These are phyloP conservation scores for Ammodytes dubius DNA, from an alignment of 2,113 vertebrate species.

Conservation along the genomic window DNA sequence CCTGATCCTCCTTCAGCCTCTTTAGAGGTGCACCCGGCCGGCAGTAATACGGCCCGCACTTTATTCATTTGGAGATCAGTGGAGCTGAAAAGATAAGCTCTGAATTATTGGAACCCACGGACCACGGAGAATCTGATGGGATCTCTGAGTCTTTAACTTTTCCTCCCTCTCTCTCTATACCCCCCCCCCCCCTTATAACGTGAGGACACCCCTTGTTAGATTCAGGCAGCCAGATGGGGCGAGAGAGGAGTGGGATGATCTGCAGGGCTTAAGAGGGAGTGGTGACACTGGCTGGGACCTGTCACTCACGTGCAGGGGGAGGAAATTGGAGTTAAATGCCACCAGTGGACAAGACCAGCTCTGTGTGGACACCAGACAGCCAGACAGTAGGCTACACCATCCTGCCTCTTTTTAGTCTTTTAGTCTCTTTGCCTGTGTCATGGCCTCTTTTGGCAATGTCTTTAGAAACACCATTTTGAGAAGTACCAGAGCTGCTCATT, in stretches of 20 bases:
- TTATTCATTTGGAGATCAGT: conserved; percentile 91
- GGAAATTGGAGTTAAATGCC: conserved; percentile 80
- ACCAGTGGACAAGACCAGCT: conserved; percentile 83
- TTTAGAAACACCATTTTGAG: neutral
- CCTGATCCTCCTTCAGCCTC: conserved; percentile 85
- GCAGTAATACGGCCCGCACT: conserved; percentile 90
- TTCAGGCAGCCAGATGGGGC: conserved; percentile 87
- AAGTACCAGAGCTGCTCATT: neutral
- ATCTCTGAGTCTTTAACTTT: conserved; percentile 76
- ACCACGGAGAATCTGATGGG: conserved; percentile 89
- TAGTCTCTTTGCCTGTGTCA: conserved; percentile 21
- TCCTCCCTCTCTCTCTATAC: conserved; percentile 56
- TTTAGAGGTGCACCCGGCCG: conserved; percentile 90
- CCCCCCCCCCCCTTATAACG: conserved; percentile 57
- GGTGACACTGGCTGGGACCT: conserved; percentile 77
- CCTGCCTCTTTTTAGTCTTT: conserved; percentile 67
- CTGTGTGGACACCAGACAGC: conserved; percentile 81
- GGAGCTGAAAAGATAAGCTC: conserved; percentile 94
- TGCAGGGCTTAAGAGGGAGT: conserved; percentile 60
- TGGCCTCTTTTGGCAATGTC: conserved; percentile 28
- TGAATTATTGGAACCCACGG: conserved; percentile 93
- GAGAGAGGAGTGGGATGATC: conserved; percentile 80
- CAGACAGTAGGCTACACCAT: conserved; percentile 61
- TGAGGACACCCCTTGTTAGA: conserved; percentile 82
- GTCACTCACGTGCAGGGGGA: conserved; percentile 80